Evolutionary conservation across 2,888 invertebrate species (phyloP), one percentile per base, ranked within the genome.

Genomic region (Emmelina monodactyla): DNA sequence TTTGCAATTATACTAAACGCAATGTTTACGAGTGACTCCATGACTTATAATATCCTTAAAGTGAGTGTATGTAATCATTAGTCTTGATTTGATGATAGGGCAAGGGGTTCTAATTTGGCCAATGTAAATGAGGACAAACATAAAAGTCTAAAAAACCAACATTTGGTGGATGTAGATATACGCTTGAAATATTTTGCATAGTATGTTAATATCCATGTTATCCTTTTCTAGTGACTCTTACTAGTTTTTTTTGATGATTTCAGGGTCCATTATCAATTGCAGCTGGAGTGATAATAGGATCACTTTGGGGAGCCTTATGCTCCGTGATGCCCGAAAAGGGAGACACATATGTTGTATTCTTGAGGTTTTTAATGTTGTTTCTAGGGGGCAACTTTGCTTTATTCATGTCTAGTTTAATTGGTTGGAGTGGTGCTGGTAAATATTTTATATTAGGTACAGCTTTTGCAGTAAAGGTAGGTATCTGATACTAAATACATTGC

Each of bases 1-100:
- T 94, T 91, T 55, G 90, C 92, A 13, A 88, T 94, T 19, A 82
- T 89, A 39, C 81, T 92, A 42, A 90, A 91, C 46, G 85, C 92
- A 32, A 87, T 91, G 83, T 90, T 91, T 53, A 87, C 88, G 0
- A 64, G 85, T 14, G 86, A 88, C 53, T 83, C 85, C 12, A 50
- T 82, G 2, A 83, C 84, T 43, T 83, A 82, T 44, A 85, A 86
- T 50, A 83, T 87, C 34, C 73, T 87, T 30, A 86, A 86, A 76
- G 90, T 68, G 40, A 35, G n/a, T n/a, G n/a, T n/a, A n/a, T n/a
- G n/a, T n/a, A n/a, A n/a, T n/a, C n/a, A n/a, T n/a, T n/a, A n/a
- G n/a, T n/a, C n/a, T n/a, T n/a, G n/a, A n/a, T n/a, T n/a, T n/a
- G n/a, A n/a, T n/a, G n/a, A n/a, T n/a, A n/a, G n/a, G n/a, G n/a